Base-by-base conservation (phyloP, 92 coral and sea anemone species). In the Umimayanthus kanabou region DNA sequence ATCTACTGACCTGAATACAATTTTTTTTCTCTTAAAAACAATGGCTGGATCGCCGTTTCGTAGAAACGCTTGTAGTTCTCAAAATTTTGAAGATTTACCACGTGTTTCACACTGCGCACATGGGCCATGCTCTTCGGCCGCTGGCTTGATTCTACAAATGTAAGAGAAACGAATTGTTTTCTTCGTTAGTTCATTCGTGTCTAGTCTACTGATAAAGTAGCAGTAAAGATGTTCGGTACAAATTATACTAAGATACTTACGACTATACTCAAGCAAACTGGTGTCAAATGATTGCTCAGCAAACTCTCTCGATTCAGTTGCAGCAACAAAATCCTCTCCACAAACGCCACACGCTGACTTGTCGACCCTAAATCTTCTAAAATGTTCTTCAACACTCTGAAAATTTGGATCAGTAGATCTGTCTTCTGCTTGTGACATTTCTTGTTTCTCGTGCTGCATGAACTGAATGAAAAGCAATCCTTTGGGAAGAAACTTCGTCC, bases 341-440 rank as follows among this genome's bases (percentile, higher is more conserved):
- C 98, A 95, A 26, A 95, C 91, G n/a, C 92, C 84, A 64, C 96
- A 93, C 20, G 92, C 96, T 43, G 94, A 87, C 80, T 84, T 79
- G 85, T 95, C 98, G 25, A 91, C 71, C 77, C 80, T 92, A 80
- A 95, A 95, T 39, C 61, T 61, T 30, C 80, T 80, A 28, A 93
- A 92, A 83, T 92, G 92, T 13, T 88, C 92, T 65, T 77, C 90
- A 22, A 25, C 30, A 13, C 28, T 66, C 33, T 79, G 47, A 16
- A 42, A 26, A 53, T 73, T 37, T 13, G 71, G n/a, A 25, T 55
- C 53, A 8, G 65, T 85, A 45, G 66, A 76, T 15, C 85, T 85
- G 23, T 87, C 82, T 20, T 14, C 58, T 14, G 84, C 53, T 64
- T 76, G 77, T 55, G 45, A 28, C 45, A 80, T 47, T 43, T 47